Percentiles rank a stretch among this genome's conserved stretches.
These are phyloP conservation scores for Umimayanthus kanabou DNA, from an alignment of 92 coral and sea anemone genomes.

Conservation along the genomic window DNA sequence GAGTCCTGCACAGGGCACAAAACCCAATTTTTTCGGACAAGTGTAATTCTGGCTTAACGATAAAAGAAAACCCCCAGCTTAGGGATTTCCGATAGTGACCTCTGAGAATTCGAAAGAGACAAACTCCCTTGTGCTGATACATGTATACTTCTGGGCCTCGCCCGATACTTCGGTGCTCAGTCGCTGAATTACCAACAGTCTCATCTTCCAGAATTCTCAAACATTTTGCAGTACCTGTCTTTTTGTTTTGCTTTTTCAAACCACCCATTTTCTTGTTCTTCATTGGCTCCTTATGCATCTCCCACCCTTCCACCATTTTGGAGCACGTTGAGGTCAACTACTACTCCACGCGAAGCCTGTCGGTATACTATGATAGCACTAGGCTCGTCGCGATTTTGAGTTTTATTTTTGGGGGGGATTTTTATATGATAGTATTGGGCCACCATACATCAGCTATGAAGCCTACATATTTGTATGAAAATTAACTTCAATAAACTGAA, in stretches of 20 bases:
- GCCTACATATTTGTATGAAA: too few species aligned
- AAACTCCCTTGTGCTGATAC: constrained; percentile 51
- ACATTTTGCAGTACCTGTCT: constrained; percentile 18
- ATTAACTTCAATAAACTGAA: too few species aligned
- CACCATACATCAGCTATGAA: too few species aligned
- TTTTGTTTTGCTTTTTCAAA: constrained; percentile 12
- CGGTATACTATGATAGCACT: constrained; percentile 52
- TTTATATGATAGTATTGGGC: too few species aligned
- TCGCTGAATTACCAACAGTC: constrained; percentile 49
- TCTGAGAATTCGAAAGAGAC: constrained; percentile 48
- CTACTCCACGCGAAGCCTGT: constrained; percentile 40
- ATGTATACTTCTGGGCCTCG: constrained; percentile 48
- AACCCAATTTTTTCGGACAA: too few species aligned
- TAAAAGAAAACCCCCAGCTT: too few species aligned
- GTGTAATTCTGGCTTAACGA: too few species aligned
- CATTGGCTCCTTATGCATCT: neutral
- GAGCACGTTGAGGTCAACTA: constrained; percentile 7
- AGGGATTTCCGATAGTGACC: constrained; percentile 42
- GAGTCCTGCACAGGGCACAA: too few species aligned
- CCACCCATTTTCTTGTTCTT: constrained; percentile 23
- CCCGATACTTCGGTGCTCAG: constrained; percentile 55
- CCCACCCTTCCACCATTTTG: constrained; percentile 18
- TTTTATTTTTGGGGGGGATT: too few species aligned
- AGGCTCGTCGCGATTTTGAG: too few species aligned
- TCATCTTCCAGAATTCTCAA: constrained; percentile 34